Evolutionary conservation across 2,888 invertebrate genomes (phyloP).

Genomic region (Andrena camellia): DNA sequence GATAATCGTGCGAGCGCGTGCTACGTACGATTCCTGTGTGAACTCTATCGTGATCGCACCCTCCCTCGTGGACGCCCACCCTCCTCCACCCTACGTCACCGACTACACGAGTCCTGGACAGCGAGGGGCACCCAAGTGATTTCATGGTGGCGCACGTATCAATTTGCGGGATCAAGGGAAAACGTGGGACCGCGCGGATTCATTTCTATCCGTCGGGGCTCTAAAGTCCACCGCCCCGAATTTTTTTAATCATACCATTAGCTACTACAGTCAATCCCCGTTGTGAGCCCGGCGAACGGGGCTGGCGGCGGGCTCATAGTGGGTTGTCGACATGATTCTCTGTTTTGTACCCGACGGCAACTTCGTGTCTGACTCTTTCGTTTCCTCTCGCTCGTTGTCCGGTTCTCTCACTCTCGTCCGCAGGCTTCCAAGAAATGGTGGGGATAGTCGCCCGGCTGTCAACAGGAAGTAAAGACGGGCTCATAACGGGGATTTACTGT

Average conservation of each 20-base stretch:
- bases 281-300: too few relatives aligned
- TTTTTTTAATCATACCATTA: not conserved
- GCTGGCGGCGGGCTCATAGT: too few relatives aligned
- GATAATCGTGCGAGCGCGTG: conserved; percentile 83
- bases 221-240: not conserved
- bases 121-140: conserved; percentile 72
- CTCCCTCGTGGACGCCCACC: conserved; percentile 65
- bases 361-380: too few relatives aligned
- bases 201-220: not conserved
- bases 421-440: too few relatives aligned
- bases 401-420: too few relatives aligned
- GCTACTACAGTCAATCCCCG: too few relatives aligned
- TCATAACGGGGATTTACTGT: too few relatives aligned
- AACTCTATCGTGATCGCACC: conserved; percentile 81
- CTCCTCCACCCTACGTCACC: conserved; percentile 48
- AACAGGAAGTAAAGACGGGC: too few relatives aligned
- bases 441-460: too few relatives aligned
- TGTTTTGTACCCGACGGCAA: too few relatives aligned
- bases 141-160: conserved; percentile 79
- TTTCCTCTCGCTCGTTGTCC: too few relatives aligned
- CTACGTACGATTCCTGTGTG: conserved; percentile 82
- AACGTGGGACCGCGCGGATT: conserved; percentile 25
- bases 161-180: conserved; percentile 59
- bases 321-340: too few relatives aligned
- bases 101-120: conserved; percentile 24